These are phyloP conservation scores for Micromesistius poutassou DNA, from an alignment of 2,797 vertebrate genomes.

Conservation along the genomic window DNA sequence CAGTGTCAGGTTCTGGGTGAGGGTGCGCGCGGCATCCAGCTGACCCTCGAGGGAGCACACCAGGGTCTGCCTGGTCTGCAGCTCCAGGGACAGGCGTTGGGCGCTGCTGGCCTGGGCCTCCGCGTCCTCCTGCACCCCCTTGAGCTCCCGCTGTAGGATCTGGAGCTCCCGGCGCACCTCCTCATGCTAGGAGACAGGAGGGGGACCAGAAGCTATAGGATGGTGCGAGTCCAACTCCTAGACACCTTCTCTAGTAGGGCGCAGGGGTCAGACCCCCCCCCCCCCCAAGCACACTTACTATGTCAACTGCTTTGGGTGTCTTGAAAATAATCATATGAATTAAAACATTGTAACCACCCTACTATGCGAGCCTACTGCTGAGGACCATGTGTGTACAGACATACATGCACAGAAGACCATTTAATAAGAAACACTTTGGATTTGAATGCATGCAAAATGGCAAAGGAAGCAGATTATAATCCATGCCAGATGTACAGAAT, in stretches of 20 bases:
- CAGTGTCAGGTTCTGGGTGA: conserved; percentile 62
- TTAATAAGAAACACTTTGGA: conserved; percentile 1
- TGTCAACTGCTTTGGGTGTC: too few relatives aligned
- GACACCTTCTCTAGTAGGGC: too few relatives aligned
- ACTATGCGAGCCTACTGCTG: neutral
- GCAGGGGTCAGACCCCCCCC: too few relatives aligned
- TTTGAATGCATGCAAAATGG: neutral
- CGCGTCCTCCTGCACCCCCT: conserved; percentile 59
- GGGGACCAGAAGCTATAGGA: neutral
- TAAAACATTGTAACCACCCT: neutral
- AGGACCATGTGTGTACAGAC: neutral
- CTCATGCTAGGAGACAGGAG: conserved; percentile 60
- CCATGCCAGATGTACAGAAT: neutral
- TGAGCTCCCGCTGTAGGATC: conserved; percentile 65
- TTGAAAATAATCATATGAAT: too few relatives aligned
- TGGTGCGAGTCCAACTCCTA: neutral
- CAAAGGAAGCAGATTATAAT: conserved; percentile 2
- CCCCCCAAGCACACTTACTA: too few relatives aligned
- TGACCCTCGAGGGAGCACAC: conserved; percentile 76
- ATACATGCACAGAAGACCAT: neutral
- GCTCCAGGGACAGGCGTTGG: conserved; percentile 71
- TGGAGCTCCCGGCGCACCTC: conserved; percentile 70
- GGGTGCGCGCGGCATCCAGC: conserved; percentile 62
- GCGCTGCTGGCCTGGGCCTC: conserved; percentile 42
- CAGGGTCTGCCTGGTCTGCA: conserved; percentile 75